Conservation (phyloP, 2,888 invertebrate genomes). For the Serripes groenlandicus region DNA sequence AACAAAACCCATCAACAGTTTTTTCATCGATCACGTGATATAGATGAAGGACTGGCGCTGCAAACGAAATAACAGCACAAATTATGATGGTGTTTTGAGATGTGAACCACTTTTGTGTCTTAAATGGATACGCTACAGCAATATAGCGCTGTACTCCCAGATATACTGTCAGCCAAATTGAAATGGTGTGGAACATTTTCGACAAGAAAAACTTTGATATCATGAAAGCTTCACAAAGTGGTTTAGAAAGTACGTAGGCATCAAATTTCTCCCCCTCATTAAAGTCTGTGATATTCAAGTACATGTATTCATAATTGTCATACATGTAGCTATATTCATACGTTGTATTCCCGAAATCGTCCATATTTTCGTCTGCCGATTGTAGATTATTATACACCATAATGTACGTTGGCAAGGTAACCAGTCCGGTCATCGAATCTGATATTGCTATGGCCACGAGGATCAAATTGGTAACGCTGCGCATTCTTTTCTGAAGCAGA, state of each 20-base stretch:
- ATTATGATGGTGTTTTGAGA: neutral
- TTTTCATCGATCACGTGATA: slow-evolving; percentile 35
- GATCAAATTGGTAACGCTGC: slow-evolving; percentile 42
- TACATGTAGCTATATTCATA: slow-evolving; percentile 3
- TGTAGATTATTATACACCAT: slow-evolving; percentile 22
- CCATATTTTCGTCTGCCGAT: neutral
- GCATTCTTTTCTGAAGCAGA: slow-evolving; percentile 48
- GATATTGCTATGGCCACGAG: slow-evolving; percentile 58
- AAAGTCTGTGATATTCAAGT: no score
- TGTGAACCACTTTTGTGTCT: slow-evolving; percentile 26
- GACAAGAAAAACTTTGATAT: slow-evolving; percentile 55
- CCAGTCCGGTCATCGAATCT: slow-evolving; percentile 57
- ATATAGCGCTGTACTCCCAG: slow-evolving; percentile 63
- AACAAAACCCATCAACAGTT: slow-evolving; percentile 26
- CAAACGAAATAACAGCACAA: slow-evolving; percentile 13
- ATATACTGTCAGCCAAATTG: slow-evolving; percentile 66
- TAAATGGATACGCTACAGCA: slow-evolving; percentile 37
- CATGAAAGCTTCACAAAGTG: slow-evolving; percentile 45
- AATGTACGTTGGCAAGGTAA: slow-evolving; percentile 52
- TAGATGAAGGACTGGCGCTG: slow-evolving; percentile 33
- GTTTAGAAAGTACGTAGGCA: slow-evolving; percentile 14
- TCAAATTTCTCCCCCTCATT: neutral
- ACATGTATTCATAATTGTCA: neutral
- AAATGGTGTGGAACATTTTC: slow-evolving; percentile 60
- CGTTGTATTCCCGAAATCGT: neutral